Evolutionary conservation across 2,888 invertebrate species (phyloP), one percentile per base, ranked within the genome.

Genomic region (Drosophila pseudotalamancana): DNA sequence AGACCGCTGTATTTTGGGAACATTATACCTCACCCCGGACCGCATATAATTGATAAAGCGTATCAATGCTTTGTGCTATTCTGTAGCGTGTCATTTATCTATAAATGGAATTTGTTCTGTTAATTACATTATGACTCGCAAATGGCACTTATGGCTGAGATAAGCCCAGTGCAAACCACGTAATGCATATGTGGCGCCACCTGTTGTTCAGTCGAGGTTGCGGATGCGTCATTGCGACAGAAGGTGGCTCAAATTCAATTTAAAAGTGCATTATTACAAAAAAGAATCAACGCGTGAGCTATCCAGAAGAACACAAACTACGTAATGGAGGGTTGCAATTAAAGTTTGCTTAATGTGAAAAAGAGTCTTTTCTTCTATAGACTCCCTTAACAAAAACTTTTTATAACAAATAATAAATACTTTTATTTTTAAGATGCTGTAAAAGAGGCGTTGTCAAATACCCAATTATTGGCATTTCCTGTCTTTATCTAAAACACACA

Each of bases 181-280:
- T 42, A 59, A 32, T 29, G 12, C 14, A 1, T 12, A 4, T 4
- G 21, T 55, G 23, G 25, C 62, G 51, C 72, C 83, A 87, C 88
- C 86, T 87, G 88, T 87, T 82, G 82, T 63, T 57, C 46, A 21
- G 19, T 25, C 11, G n/a, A 12, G 16, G 25, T 14, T 4, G 27
- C 18, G 11, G 4, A 45, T 45, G 19, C 34, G 21, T 45, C 34
- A 35, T 48, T 54, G 51, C 34, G 65, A 56, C 67, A 51, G 71
- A 71, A 73, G 83, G 79, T 82, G 69, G 66, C 48, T 48, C 21
- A 73, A 85, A 87, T 76, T 72, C 73, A 87, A 87, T 83, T 87
- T 78, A 40, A 82, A 85, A 87, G 60, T 70, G 68, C 61, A 72
- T 68, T 83, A 46, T 42, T 37, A 35, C 25, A 43, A 34, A 49